Base-by-base conservation (phyloP, 2,888 invertebrate species). In the Prenolepis imparis region DNA sequence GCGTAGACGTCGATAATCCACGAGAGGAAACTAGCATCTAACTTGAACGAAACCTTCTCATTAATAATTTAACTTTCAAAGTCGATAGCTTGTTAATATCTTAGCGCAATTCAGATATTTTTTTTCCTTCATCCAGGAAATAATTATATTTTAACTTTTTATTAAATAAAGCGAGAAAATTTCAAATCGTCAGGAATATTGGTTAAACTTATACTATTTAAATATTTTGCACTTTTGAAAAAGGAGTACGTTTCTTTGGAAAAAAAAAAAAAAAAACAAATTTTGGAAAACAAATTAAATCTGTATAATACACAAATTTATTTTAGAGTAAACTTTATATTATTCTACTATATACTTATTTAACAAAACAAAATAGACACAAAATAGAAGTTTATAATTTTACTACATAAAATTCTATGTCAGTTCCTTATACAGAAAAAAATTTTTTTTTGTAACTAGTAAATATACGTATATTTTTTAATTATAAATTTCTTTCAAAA, bases 61-160 rank as follows among this genome's bases (percentile, higher is more conserved):
- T 80, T 80, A 80, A 80, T 72, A 80, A 59, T 21, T 72, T 44
- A 72, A 72, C 59, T 80, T 80, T 80, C 44, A 11, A 9, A 72
- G 36, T 59, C 41, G 55, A 55, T 77, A 28, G 15, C 28, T 67
- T 36, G 59, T 72, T 80, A 80, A 72, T 80, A 72, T 80, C 36
- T 24, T 55, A 55, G 41, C 28, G 41, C 28, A 28, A 15, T 68
- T 67, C n/a, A 21, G n/a, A 44, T 36, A 24, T 36, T 18, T 63
- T 12, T 24, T 24, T 44, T 44, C 1, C n/a, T 52, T 28, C 39
- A 57, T 59, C 41, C 12, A n/a, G 12, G 24, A 64, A 52, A 39
- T 52, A 48, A 77, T 66, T 52, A 55, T 41, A 55, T 77, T 39
- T n/a, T 28, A 39, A 77, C n/a, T 36, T 68, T 21, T 9, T 1